Evolutionary conservation across 2,888 invertebrate genomes (phyloP), one percentile per base, ranked within the genome.

Genomic region (Xanthia icteritia): DNA sequence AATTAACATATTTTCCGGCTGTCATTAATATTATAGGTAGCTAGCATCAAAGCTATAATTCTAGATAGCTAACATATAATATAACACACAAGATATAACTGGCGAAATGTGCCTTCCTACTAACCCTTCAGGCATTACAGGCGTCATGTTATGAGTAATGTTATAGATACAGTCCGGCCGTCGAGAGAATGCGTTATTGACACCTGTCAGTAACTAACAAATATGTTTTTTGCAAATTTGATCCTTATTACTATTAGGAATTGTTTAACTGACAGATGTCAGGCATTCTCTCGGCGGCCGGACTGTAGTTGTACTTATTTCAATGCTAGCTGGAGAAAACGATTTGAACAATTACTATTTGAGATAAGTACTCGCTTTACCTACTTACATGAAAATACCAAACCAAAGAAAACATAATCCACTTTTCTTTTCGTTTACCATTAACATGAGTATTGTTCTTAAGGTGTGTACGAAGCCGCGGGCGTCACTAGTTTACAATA

Each of bases 401-500:
- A 71, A 0, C 0, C 6, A 51, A 20, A 51, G 1, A 20, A 51
- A 8, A 48, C 51, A 51, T 51, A 2, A 20, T 20, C 51, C 51
- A 51, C 51, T 20, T 51, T 23, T 51, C 23, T 23, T 23, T 8
- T 51, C 51, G 51, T 23, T 58, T 72, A n/a, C 68, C n/a, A 63
- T 20, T n/a, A 17, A 54, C 23, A n/a, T 2, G 27, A 1, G 27
- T 17, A 69, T 61, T n/a, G 23, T 61, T 65, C 42, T 45, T 23
- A 17, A 65, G 58, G 39, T 48, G 71, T 76, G n/a, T 51, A 48
- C 42, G 23, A 68, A 71, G 36, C 61, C 73, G 31, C 23, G 42
- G 61, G 71, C 39, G 13, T 13, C 23, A 20, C 69, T 70, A 74
- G 72, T 78, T 56, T 79, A 73, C 80, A 79, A 83, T 76, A 82